These are phyloP conservation scores for Anabacerthia variegaticeps DNA, from an alignment of 2,797 vertebrate species.

Conservation along the genomic window DNA sequence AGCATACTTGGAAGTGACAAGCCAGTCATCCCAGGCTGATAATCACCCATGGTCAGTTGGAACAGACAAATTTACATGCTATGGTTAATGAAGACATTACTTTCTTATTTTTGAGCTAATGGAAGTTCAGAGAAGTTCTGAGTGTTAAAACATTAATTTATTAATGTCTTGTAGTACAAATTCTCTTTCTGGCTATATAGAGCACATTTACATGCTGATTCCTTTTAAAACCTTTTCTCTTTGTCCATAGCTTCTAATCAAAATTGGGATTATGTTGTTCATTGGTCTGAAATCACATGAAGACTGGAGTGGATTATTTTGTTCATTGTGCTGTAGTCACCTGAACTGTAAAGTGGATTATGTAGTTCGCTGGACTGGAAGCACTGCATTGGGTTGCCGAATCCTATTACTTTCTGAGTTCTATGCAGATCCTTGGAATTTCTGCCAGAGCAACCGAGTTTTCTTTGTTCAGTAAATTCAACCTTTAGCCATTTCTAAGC, in stretches of 20 bases:
- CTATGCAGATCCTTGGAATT: background rate
- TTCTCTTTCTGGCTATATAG: background rate
- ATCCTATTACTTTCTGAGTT: background rate
- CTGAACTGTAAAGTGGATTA: slow-evolving; percentile 57
- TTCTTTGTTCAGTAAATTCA: background rate
- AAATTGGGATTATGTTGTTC: background rate
- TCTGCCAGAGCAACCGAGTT: background rate
- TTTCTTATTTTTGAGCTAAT: background rate
- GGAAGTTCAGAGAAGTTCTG: background rate
- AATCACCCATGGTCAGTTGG: background rate
- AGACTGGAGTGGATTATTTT: slow-evolving; percentile 52
- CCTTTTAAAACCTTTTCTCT: background rate
- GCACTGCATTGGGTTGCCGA: slow-evolving; percentile 5
- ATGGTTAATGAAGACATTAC: background rate
- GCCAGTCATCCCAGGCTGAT: background rate
- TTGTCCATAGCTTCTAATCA: slow-evolving; percentile 9
- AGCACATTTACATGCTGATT: background rate
- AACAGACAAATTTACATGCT: background rate
- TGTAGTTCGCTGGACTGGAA: slow-evolving; percentile 43
- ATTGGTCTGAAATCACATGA: background rate
- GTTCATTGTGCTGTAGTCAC: slow-evolving; percentile 42
- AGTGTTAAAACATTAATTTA: background rate
- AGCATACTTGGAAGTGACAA: background rate
- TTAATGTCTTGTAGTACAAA: background rate
- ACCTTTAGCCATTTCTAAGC: background rate